Evolutionary conservation across 2,797 vertebrate species (phyloP), one percentile per base, ranked within the genome.

Genomic region (Microctenopoma steveboyesi): DNA sequence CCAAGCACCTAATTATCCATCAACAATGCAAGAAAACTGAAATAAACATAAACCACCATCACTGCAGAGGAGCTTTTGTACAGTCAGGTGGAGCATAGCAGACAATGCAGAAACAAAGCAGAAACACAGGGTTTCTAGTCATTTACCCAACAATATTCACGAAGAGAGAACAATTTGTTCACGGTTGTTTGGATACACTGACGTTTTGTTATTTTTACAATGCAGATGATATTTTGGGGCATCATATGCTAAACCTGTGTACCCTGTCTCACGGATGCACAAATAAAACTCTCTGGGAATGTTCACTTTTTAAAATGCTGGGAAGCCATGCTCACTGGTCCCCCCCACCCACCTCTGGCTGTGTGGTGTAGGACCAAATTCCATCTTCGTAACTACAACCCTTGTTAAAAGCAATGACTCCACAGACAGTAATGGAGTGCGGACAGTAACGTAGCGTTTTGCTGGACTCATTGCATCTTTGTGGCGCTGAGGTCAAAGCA

Each of bases 1-100:
- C 55, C 59, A 70, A 70, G 27, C 12, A 40, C 72, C 73, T 83
- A 90, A 93, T 90, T 86, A 91, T 82, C 79, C 64, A 69, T 85
- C 71, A 81, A 51, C 28, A 30, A 89, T 81, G 74, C 53, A 77
- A 73, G 63, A 50, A 46, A 53, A 65, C 74, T 56, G 52, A 72
- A 59, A 77, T 72, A 85, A 82, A 80, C 62, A 79, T 14, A 69
- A 64, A 63, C 30, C 18, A 22, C 0, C 27, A 8, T n/a, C 0
- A 13, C 55, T 64, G 62, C 42, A 1, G 27, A 57, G 59, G n/a
- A 65, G 52, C 52, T 45, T 77, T 30, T 12, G 7, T 37, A 76
- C 25, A 55, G 25, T 50, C 28, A 75, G 51, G 72, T 71, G 43
- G 49, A 63, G 59, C 55, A 46, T 47, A 43, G 28, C 25, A 39